Evolutionary conservation across 2,113 vertebrate genomes (phyloP), one percentile per base, ranked within the genome.

Genomic region (Cryptotis parvus): DNA sequence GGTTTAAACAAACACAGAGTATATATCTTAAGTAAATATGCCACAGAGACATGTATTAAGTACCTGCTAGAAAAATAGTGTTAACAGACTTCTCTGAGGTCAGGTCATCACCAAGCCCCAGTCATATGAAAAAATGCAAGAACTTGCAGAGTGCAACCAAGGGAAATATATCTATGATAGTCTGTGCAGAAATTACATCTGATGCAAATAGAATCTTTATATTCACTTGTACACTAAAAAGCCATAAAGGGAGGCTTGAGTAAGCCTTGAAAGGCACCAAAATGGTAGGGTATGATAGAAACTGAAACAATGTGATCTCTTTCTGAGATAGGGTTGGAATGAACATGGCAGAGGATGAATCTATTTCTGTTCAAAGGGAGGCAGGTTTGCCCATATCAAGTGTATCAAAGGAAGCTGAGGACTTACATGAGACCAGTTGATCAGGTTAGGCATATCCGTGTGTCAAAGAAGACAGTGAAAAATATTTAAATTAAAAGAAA

Each of bases 221-320:
- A 76, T 76, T 88, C 39, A 80, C 52, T 91, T 15, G 27, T 49
- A 73, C 1, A 24, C n/a, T 81, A 52, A 29, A 88, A 88, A 77
- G 14, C 4, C 8, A 41, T 11, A 18, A 81, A 33, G 69, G 66
- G 27, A 90, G n/a, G 1, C 90, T 63, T 74, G 26, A n/a, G 4
- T 84, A 69, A 83, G 41, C 75, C 41, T 55, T 55, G 39, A 72
- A 43, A 7, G 63, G 2, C 24, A 45, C 52, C 24, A 4, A 74
- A 18, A 45, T 29, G 24, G 1, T 61, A 84, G n/a, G 12, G 35
- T 91, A 66, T 94, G 37, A 49, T 12, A 70, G 15, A 20, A 49
- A 22, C 24, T 91, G 63, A 76, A 24, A 31, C 11, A 43, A 66
- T 49, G 43, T 22, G 7, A 87, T 82, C 33, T 2, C 0, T 52